Percentiles rank a stretch among this genome's conserved stretches.
Conservation (phyloP, 2,797 vertebrate species). For the Alca torda region DNA sequence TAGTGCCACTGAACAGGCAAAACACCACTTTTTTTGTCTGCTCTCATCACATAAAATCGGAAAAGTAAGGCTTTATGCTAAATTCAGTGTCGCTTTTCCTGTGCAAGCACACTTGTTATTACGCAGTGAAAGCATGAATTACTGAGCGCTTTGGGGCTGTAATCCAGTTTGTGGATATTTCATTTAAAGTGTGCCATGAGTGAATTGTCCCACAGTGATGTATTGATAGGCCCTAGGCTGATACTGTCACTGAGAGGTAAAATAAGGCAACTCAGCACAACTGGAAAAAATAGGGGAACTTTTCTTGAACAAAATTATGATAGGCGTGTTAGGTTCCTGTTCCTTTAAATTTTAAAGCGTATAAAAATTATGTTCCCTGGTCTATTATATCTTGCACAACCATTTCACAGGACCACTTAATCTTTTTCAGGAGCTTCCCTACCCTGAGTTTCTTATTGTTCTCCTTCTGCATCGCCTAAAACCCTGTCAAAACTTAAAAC, state of each 20-base stretch:
- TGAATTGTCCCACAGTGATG: not conserved
- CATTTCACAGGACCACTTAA: conserved; percentile 23
- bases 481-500: conserved; percentile 55
- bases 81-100: not conserved
- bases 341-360: not conserved
- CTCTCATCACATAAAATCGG: not conserved
- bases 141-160: not conserved
- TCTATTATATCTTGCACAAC: conserved; percentile 9
- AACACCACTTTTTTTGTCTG: not conserved
- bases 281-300: not conserved
- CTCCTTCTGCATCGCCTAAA: conserved; percentile 17
- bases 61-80: not conserved
- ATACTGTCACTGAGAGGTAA: not conserved
- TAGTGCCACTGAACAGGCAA: not conserved
- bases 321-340: not conserved
- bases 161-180: conserved; percentile 36
- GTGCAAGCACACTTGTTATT: not conserved
- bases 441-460: conserved; percentile 10
- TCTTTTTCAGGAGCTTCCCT: conserved; percentile 13
- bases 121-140: not conserved
- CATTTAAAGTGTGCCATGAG: conserved; percentile 25
- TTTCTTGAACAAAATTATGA: not conserved
- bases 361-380: not conserved
- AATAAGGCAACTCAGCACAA: not conserved
- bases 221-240: not conserved